These are phyloP conservation scores for Nymphalis io DNA, from an alignment of 1,140 invertebrate genomes.

Conservation along the genomic window DNA sequence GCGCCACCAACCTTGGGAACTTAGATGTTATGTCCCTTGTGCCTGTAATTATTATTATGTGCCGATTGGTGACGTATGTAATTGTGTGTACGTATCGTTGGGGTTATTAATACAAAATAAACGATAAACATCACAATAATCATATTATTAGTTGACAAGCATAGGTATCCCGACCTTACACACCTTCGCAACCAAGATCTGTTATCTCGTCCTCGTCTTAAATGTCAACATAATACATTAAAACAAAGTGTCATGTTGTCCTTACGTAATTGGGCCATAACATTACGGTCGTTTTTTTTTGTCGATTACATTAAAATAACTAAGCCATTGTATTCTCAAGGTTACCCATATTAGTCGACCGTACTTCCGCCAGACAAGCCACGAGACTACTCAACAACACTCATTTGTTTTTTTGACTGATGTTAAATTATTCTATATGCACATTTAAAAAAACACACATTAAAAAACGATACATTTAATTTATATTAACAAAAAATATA, in stretches of 20 bases:
- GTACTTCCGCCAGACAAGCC: slow-evolving; percentile 51
- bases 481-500: no score
- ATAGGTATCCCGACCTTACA: slow-evolving; percentile 27
- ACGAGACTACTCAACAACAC: background rate
- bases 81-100: background rate
- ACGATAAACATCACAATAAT: slow-evolving; percentile 24
- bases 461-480: no score
- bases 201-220: slow-evolving; percentile 37
- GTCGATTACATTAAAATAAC: slow-evolving; percentile 63
- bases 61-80: no score
- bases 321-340: slow-evolving; percentile 70
- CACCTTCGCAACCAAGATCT: slow-evolving; percentile 35
- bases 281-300: slow-evolving; percentile 53
- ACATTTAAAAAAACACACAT: background rate
- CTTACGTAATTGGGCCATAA: slow-evolving; percentile 50
- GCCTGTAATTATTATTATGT: no score
- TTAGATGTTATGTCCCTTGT: no score
- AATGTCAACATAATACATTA: slow-evolving; percentile 32
- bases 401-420: slow-evolving; percentile 24
- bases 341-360: slow-evolving; percentile 69
- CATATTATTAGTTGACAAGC: slow-evolving; percentile 23
- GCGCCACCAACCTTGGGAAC: no score
- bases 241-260: slow-evolving; percentile 19
- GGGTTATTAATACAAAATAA: slow-evolving; percentile 31
- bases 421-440: background rate